Conservation (phyloP, 1,140 invertebrate genomes). For the Plodia interpunctella region DNA sequence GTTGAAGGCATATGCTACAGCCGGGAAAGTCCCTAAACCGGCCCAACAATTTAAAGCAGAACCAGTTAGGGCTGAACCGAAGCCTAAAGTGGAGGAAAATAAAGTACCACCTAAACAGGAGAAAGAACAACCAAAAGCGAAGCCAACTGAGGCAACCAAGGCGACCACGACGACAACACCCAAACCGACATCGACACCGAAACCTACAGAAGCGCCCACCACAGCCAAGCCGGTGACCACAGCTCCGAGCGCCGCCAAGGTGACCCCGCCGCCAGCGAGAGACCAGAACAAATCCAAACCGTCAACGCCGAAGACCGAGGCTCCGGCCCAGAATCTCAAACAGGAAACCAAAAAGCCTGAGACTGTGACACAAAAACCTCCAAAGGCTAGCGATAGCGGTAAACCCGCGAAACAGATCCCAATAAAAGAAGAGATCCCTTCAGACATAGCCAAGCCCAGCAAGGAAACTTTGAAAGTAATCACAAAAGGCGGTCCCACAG, state of each 20-base stretch:
- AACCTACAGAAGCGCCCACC: conserved; percentile 8
- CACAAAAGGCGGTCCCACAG: conserved; percentile 74
- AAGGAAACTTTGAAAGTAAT: conserved; percentile 79
- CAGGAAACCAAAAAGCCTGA: not conserved
- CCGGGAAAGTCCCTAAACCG: conserved; percentile 27
- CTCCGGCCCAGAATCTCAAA: conserved; percentile 20
- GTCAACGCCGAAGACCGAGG: conserved; percentile 14
- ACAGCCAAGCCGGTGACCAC: conserved; percentile 18
- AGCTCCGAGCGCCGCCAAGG: conserved; percentile 24
- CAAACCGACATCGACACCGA: conserved; percentile 16
- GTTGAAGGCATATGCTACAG: conserved; percentile 78
- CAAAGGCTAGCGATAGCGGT: conserved; percentile 16
- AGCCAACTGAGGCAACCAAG: conserved; percentile 1
- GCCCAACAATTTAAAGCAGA: conserved; percentile 11
- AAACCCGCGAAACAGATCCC: conserved; percentile 67
- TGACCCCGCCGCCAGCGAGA: not conserved
- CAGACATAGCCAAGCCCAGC: conserved; percentile 74
- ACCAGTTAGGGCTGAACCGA: conserved; percentile 1
- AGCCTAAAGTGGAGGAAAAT: conserved; percentile 14
- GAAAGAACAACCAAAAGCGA: conserved; percentile 27
- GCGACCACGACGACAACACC: conserved; percentile 12
- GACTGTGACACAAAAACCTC: conserved; percentile 12
- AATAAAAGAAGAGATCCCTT: conserved; percentile 75
- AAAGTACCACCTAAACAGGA: conserved; percentile 13
- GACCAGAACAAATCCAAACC: conserved; percentile 8